Evolutionary conservation across 2,888 invertebrate species (phyloP).

Genomic region (Metallyticus violacea): DNA sequence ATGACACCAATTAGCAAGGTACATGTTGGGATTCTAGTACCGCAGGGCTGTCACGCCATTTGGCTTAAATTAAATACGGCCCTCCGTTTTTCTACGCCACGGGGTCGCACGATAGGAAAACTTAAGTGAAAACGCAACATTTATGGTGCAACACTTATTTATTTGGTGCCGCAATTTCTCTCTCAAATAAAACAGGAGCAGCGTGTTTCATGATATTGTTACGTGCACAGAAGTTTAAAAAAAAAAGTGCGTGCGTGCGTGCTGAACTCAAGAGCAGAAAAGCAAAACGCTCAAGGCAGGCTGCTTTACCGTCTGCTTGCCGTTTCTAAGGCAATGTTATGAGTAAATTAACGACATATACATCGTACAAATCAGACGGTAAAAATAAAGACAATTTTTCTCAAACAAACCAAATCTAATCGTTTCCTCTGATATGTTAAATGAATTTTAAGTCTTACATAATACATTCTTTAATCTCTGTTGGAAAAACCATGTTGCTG

Average conservation of each 20-base stretch:
- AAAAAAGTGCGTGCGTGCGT: no score
- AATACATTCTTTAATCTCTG: no score
- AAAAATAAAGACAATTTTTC: no score
- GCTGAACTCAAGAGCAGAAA: neutral
- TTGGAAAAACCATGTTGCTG: no score
- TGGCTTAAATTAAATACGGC: neutral
- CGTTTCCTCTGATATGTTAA: no score
- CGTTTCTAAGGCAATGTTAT: no score
- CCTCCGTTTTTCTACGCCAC: neutral
- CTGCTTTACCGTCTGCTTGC: no score
- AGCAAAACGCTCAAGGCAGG: neutral
- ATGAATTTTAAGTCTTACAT: no score
- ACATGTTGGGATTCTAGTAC: neutral
- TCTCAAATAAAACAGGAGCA: neutral
- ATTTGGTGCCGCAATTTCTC: neutral
- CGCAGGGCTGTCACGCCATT: neutral
- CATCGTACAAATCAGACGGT: no score
- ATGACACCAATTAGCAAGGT: neutral
- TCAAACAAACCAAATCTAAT: no score
- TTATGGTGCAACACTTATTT: neutral
- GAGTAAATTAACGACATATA: no score
- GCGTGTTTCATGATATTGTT: neutral
- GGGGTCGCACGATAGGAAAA: neutral
- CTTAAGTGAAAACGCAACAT: neutral
- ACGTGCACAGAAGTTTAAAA: neutral